Base-by-base conservation (phyloP, 1,140 invertebrate genomes). In the Vollenhovia emeryi region DNA sequence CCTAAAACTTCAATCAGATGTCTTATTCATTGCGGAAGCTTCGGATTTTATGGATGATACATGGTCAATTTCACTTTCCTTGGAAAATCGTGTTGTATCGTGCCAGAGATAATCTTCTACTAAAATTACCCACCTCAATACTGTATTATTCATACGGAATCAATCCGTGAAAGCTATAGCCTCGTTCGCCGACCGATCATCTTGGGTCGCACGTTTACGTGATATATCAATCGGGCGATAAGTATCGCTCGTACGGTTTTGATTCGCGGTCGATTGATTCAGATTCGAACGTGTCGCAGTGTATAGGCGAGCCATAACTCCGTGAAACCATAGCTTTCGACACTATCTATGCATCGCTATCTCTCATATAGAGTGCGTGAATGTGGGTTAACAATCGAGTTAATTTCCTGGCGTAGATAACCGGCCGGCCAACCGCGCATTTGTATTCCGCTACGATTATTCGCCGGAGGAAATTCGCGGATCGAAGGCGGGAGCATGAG, bases 341-440 rank as follows among this genome's bases (percentile, higher is more conserved):
- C 36, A 27, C 21, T 80, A 59, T 80, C 57, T 33, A 7, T 43
- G 60, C 11, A 43, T 27, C 57, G 43, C 40, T 64, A 50, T 85
- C 73, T 59, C 33, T 50, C 82, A 79, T 48, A 76, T 21, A 50
- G n/a, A 62, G 43, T 33, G 33, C 36, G 69, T 15, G 86, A 79
- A 88, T 88, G 74, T 87, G 78, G 86, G 80, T 74, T 89, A 88
- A 55, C 48, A 71, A 64, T 69, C 69, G 45, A 86, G 86, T 87
- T 89, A 89, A 89, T 89, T 89, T 89, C 87, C 87, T 89, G 86
- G 84, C 48, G 52, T 40, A 82, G 87, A 89, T 88, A 83, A 76
- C 74, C 48, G 48, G 21, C 48, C 30, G 86, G 9, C 8, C 36
- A 11, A 43, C 69, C 68, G 55, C 74, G 48, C 48, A 50, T 73